Percentiles rank a stretch among this genome's conserved stretches.
These are phyloP conservation scores for Amphiprion clarkii DNA, from an alignment of 2,797 vertebrate genomes.

Conservation along the genomic window DNA sequence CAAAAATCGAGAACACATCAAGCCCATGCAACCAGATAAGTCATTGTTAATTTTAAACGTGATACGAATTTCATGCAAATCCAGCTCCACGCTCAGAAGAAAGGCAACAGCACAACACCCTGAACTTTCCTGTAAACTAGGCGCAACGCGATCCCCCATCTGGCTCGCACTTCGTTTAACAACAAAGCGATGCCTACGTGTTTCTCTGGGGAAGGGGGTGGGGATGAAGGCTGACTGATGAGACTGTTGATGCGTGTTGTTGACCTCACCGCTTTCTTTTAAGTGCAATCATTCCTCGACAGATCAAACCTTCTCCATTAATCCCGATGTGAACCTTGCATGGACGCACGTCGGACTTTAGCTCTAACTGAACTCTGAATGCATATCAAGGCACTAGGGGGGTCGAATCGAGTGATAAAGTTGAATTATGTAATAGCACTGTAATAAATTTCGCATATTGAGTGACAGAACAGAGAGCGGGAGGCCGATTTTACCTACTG, in stretches of 20 bases:
- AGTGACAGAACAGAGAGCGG: background rate
- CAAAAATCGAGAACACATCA: background rate
- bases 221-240: conserved; percentile 72
- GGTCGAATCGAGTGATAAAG: conserved; percentile 39
- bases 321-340: background rate
- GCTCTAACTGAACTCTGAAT: background rate
- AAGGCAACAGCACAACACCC: conserved; percentile 32
- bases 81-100: background rate
- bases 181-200: conserved; percentile 83
- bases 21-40: background rate
- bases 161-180: conserved; percentile 74
- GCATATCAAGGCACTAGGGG: background rate
- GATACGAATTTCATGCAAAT: background rate
- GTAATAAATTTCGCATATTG: background rate
- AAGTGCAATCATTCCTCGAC: conserved; percentile 57
- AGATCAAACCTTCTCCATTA: conserved; percentile 19
- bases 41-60: no score
- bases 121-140: conserved; percentile 77
- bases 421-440: conserved; percentile 31
- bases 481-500: rapidly evolving
- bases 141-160: conserved; percentile 68
- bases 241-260: conserved; percentile 77
- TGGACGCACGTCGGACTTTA: background rate
- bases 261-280: conserved; percentile 70
- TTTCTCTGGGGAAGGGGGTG: conserved; percentile 72